Conservation (phyloP, 2,113 vertebrate genomes). For the Siniperca chuatsi region DNA sequence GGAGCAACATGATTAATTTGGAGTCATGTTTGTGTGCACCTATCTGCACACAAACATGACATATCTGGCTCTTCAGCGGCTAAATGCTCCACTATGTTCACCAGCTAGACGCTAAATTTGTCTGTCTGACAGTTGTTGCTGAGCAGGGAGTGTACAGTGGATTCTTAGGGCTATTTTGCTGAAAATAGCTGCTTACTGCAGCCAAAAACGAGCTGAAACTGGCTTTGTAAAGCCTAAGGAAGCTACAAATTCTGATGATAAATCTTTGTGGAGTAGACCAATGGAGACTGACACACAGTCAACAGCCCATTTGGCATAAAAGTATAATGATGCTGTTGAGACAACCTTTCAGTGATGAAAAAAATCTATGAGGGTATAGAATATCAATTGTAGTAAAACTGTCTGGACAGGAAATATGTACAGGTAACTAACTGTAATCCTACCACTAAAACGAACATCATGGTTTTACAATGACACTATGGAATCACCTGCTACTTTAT, state of each 20-base stretch:
- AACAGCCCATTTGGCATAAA: constrained; percentile 3
- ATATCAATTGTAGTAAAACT: neutral
- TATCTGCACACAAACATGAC: no score
- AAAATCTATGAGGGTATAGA: neutral
- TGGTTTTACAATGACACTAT: neutral
- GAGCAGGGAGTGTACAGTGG: neutral
- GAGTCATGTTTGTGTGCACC: neutral
- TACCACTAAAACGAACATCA: neutral
- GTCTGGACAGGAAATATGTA: neutral
- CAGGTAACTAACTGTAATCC: neutral
- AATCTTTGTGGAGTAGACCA: neutral
- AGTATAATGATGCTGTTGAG: neutral
- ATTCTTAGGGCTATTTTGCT: neutral
- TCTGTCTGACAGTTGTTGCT: neutral
- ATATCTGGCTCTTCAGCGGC: neutral
- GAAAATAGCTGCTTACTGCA: neutral
- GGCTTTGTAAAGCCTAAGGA: neutral
- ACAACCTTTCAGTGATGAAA: neutral
- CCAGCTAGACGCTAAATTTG: neutral
- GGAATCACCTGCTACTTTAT: neutral
- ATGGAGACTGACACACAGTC: constrained; percentile 7
- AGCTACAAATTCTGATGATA: neutral
- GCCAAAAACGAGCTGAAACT: neutral
- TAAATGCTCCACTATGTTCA: neutral
- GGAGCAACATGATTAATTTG: neutral